phyloP scores from a whole-genome alignment of 2,113 vertebrate species.

The Rhinoptilus africanus region DNA sequence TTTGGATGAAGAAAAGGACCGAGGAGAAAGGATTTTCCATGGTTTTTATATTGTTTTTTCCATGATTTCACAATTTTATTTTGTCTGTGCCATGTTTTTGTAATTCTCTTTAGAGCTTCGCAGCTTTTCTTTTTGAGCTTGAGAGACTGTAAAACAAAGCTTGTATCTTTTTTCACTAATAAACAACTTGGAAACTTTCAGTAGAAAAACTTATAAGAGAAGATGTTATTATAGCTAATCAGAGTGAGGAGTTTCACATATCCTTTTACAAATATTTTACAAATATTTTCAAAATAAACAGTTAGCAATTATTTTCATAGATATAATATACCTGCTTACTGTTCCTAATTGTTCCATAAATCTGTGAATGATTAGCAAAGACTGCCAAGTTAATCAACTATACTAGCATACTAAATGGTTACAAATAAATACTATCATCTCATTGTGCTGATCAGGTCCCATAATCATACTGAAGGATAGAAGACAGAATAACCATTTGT shows the following conservation, averaged over 20 bases:
- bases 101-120: background rate
- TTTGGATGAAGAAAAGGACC: background rate
- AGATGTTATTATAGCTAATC: background rate
- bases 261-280: background rate
- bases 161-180: background rate
- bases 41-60: background rate
- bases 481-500: background rate
- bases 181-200: background rate
- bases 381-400: background rate
- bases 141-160: background rate
- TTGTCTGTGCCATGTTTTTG: background rate
- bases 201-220: background rate
- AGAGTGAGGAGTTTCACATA: background rate
- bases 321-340: background rate
- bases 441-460: background rate
- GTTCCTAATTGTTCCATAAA: background rate
- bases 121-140: background rate
- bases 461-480: background rate
- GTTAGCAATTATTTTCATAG: background rate
- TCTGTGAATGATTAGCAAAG: background rate
- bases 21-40: background rate
- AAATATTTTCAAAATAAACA: background rate
- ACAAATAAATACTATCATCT: background rate
- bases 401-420: background rate
- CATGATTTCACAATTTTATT: background rate